Conservation (phyloP, 2,113 vertebrate genomes). For the Anhinga rufa region DNA sequence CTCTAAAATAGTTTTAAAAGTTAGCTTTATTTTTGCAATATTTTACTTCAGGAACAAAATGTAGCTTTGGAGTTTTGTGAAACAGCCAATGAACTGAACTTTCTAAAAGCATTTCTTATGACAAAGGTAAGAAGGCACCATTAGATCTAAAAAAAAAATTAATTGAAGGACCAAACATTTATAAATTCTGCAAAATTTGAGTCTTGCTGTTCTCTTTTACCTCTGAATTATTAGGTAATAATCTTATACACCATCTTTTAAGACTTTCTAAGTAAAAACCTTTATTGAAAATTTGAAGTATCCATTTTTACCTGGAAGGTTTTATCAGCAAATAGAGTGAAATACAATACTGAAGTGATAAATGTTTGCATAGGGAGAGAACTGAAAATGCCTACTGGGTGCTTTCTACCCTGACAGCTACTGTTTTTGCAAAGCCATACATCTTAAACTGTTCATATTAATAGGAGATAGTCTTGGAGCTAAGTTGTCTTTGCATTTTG, state of each 20-base stretch:
- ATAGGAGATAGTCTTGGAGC: not conserved
- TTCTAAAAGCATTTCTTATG: not conserved
- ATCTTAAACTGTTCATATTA: not conserved
- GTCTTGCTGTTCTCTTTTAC: not conserved
- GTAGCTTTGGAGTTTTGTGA: not conserved
- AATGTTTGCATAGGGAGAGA: not conserved
- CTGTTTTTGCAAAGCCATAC: not conserved
- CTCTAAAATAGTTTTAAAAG: not conserved
- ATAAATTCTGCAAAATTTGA: not conserved
- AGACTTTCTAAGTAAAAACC: not conserved
- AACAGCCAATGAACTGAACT: not conserved
- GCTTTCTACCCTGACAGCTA: not conserved
- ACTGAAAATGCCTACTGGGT: not conserved
- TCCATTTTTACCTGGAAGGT: not conserved
- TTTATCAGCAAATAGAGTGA: not conserved
- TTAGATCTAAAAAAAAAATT: not conserved
- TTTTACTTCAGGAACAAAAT: not conserved
- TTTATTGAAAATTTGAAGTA: not conserved
- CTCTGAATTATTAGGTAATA: not conserved
- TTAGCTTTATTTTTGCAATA: not conserved
- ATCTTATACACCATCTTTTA: not conserved
- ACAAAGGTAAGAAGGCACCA: not conserved
- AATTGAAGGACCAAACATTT: not conserved
- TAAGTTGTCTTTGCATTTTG: not conserved
- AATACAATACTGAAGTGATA: not conserved